Conservation (phyloP, 2,113 vertebrate species). For the Climacteris rufus region DNA sequence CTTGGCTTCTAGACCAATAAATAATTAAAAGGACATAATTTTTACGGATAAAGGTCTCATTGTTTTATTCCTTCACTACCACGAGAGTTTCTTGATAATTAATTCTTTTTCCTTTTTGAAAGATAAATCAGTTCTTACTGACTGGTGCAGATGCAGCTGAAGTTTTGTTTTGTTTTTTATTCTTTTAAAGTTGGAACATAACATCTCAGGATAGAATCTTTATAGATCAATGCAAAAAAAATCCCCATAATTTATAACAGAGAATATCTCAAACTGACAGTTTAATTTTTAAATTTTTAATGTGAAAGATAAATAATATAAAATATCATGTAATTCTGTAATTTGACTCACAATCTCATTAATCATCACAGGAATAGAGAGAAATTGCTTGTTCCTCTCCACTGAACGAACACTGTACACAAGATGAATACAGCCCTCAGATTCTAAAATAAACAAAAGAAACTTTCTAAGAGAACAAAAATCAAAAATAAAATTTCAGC, state of each 20-base stretch:
- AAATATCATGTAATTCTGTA: neutral
- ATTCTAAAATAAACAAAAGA: neutral
- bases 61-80: neutral
- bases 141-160: neutral
- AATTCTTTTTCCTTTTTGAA: neutral
- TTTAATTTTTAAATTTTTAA: neutral
- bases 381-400: neutral
- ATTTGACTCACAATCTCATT: neutral
- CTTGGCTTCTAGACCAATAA: neutral
- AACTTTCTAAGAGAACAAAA: neutral
- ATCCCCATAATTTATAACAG: neutral
- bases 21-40: slow-evolving; percentile 3
- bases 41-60: neutral
- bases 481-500: neutral
- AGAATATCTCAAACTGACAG: neutral
- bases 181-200: neutral
- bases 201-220: neutral
- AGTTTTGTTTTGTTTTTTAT: neutral
- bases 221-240: neutral
- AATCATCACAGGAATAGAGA: neutral
- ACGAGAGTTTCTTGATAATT: neutral
- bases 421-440: neutral
- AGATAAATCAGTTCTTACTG: neutral
- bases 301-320: neutral
- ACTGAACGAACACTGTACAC: neutral